Evolutionary conservation across 2,113 vertebrate genomes (phyloP).

Genomic region (Clupea harengus): DNA sequence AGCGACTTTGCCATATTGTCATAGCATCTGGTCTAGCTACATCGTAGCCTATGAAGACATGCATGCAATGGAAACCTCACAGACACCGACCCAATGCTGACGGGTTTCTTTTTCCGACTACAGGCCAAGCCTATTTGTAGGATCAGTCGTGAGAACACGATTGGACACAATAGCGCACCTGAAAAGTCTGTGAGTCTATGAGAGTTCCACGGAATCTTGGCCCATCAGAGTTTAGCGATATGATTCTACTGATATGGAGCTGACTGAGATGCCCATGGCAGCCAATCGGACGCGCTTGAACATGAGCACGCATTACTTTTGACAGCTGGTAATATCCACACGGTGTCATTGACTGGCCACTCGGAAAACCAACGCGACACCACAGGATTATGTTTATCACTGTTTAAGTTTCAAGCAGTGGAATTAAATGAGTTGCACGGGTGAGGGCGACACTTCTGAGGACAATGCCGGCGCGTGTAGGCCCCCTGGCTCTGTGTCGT

Average conservation of each 20-base stretch:
- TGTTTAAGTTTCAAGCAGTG: background rate
- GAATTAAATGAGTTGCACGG: conserved; percentile 74
- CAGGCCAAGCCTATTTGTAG: background rate
- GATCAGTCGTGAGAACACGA: background rate
- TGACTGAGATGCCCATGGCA: conserved; percentile 40
- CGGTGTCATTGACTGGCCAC: conserved; percentile 1
- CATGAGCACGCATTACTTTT: conserved; percentile 74
- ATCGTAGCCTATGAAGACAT: too few species aligned
- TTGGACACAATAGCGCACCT: background rate
- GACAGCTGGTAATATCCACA: conserved; percentile 45
- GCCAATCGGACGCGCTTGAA: conserved; percentile 72
- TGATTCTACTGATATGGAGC: conserved; percentile 14
- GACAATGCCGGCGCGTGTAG: conserved; percentile 79
- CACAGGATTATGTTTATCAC: background rate
- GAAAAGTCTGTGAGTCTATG: background rate
- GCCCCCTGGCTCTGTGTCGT: conserved; percentile 81
- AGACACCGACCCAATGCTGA: too few species aligned
- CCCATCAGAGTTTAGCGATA: background rate
- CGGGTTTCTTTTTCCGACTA: too few species aligned
- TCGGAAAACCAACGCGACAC: background rate
- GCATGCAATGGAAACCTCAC: too few species aligned
- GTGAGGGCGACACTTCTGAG: conserved; percentile 75
- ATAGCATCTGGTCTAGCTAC: too few species aligned
- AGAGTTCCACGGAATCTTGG: background rate
- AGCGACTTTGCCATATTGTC: too few species aligned